phyloP scores from a whole-genome alignment of 2,113 vertebrate species.

The Xiphorhynchus elegans region DNA sequence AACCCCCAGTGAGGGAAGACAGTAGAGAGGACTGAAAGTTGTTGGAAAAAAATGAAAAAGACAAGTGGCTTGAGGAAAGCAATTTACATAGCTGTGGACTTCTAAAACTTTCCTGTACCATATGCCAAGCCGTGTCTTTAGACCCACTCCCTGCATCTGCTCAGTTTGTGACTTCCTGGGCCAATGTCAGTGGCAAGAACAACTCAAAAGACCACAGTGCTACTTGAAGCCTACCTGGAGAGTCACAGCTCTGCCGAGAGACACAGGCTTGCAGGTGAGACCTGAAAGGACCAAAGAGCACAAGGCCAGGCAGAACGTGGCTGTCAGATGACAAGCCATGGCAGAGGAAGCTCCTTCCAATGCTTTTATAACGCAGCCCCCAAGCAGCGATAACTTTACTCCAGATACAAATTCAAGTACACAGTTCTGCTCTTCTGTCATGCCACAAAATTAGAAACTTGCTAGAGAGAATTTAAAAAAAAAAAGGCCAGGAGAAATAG shows the following conservation, averaged over 20 bases:
- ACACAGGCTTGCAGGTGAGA: fast-evolving
- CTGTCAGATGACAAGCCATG: background rate
- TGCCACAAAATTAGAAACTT: background rate
- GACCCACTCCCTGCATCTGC: fast-evolving
- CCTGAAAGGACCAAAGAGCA: background rate
- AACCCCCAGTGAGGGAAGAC: fast-evolving
- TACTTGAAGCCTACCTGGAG: background rate
- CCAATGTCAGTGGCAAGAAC: background rate
- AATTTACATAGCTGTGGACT: background rate
- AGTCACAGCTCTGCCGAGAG: background rate
- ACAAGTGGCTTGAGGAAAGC: background rate
- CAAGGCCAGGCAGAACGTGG: fast-evolving
- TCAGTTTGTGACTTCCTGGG: background rate
- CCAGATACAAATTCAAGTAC: background rate
- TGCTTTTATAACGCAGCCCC: fast-evolving
- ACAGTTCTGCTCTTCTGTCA: background rate
- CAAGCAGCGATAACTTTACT: background rate
- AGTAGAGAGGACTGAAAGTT: background rate
- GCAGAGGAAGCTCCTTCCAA: background rate
- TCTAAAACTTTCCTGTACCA: background rate
- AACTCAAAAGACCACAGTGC: background rate
- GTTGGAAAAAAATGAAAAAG: fast-evolving
- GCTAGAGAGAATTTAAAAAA: background rate
- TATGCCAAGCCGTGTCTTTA: background rate
- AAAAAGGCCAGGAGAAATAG: background rate